phyloP scores from a whole-genome alignment of 1,140 invertebrate species.

The Idris sp. region DNA sequence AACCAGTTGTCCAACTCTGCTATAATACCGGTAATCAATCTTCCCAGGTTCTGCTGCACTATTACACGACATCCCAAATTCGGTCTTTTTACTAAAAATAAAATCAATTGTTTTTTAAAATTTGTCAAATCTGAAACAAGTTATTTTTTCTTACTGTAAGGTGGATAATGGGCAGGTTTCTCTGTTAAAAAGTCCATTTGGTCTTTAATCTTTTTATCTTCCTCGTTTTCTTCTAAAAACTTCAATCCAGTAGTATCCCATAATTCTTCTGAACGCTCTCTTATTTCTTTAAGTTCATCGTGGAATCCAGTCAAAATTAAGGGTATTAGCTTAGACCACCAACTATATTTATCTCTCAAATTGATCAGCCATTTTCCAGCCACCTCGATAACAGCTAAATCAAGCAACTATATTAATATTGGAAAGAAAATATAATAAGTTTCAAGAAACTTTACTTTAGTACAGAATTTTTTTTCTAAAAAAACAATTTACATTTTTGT shows the following conservation, averaged over 20 bases:
- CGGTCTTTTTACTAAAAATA: slow-evolving; percentile 84
- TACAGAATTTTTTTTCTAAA: too few relatives aligned
- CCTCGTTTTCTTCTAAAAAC: slow-evolving; percentile 87
- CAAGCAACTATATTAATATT: too few relatives aligned
- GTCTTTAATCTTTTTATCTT: slow-evolving; percentile 85
- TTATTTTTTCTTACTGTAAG: slow-evolving; percentile 73
- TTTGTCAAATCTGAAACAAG: too few relatives aligned
- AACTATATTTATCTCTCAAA: slow-evolving; percentile 87
- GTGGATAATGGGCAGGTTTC: slow-evolving; percentile 82
- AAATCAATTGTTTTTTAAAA: not conserved
- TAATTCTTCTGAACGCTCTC: slow-evolving; percentile 78
- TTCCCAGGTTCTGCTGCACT: slow-evolving; percentile 83
- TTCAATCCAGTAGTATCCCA: slow-evolving; percentile 85
- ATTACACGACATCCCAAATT: slow-evolving; percentile 87
- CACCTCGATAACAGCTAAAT: slow-evolving; percentile 81
- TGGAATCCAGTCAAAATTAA: slow-evolving; percentile 86
- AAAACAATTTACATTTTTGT: too few relatives aligned
- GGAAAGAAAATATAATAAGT: too few relatives aligned
- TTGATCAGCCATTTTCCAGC: slow-evolving; percentile 84
- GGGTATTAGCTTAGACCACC: slow-evolving; percentile 86
- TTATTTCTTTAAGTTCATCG: slow-evolving; percentile 84
- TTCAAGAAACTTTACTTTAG: too few relatives aligned
- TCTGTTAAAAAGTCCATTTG: slow-evolving; percentile 83
- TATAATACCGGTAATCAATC: slow-evolving; percentile 83
- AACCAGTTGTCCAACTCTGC: slow-evolving; percentile 87